These are phyloP conservation scores for Phortica okadai DNA, from an alignment of 2,888 invertebrate species.

Conservation along the genomic window DNA sequence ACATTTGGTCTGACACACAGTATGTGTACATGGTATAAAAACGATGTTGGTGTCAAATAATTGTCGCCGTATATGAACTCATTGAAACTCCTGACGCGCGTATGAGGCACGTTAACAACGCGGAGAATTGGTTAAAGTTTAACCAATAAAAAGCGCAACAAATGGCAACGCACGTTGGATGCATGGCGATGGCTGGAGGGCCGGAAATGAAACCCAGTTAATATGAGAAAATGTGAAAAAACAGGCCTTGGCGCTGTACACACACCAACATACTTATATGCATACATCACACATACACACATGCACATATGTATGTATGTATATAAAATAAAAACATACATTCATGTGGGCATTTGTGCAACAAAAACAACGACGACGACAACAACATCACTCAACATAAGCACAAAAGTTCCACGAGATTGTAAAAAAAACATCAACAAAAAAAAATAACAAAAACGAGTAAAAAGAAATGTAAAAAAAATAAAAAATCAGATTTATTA, in stretches of 20 bases:
- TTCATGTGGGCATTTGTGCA: neutral
- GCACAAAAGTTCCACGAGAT: conserved; percentile 15
- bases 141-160: conserved; percentile 54
- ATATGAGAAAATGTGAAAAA: neutral
- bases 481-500: conserved; percentile 33
- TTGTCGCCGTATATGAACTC: conserved; percentile 3
- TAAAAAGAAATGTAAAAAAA: conserved; percentile 25
- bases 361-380: neutral
- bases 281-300: conserved; percentile 30
- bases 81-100: neutral
- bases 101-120: neutral
- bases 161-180: conserved; percentile 41
- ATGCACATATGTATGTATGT: neutral
- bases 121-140: conserved; percentile 4
- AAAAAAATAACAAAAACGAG: conserved; percentile 15
- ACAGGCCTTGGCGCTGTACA: conserved; percentile 26
- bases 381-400: conserved; percentile 12
- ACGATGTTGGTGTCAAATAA: conserved; percentile 15
- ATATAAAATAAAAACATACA: neutral
- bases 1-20: too few relatives aligned
- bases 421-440: conserved; percentile 25
- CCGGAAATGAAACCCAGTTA: neutral
- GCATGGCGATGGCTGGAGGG: neutral
- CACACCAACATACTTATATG: neutral
- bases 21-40: neutral